A percentile compares a stretch with the other conserved stretches of the same genome.
Evolutionary conservation across 2,113 vertebrate genomes (phyloP).

Genomic region (Polypterus senegalus): DNA sequence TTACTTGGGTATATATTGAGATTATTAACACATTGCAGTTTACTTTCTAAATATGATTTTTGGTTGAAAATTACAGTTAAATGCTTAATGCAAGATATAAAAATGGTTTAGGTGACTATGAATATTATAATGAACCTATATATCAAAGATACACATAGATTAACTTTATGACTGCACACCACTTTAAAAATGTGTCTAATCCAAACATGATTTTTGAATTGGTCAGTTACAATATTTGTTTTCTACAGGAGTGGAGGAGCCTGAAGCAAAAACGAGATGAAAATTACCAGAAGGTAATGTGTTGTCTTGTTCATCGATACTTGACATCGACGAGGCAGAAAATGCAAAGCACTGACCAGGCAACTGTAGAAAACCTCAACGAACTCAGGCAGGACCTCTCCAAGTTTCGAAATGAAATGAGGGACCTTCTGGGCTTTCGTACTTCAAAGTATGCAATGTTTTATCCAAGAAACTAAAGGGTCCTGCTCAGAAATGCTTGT

Average conservation of each 20-base stretch:
- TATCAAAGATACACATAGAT: too few relatives aligned
- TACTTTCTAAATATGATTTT: too few relatives aligned
- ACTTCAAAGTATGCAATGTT: conserved; percentile 98
- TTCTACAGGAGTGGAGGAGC: conserved; percentile 85
- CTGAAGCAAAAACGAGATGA: conserved; percentile 87
- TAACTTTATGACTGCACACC: too few relatives aligned
- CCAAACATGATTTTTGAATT: too few relatives aligned
- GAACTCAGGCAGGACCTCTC: conserved; percentile 94
- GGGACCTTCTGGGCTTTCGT: conserved; percentile 90
- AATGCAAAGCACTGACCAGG: conserved; percentile 94
- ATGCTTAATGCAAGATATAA: too few relatives aligned
- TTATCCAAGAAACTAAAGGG: conserved; percentile 78
- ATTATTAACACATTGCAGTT: too few relatives aligned
- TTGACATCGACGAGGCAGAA: conserved; percentile 90
- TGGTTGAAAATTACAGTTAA: too few relatives aligned
- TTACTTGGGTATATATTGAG: too few relatives aligned
- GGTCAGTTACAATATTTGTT: background rate
- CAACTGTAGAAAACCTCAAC: conserved; percentile 91
- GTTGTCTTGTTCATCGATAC: conserved; percentile 93
- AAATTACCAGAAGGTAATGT: conserved; percentile 98
- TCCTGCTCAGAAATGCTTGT: conserved; percentile 12
- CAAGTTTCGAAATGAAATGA: conserved; percentile 94
- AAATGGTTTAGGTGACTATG: too few relatives aligned
- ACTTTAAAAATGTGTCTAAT: too few relatives aligned
- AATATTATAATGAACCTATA: too few relatives aligned